A percentile compares a stretch with the other conserved stretches of the same genome.
These are phyloP conservation scores for Carduelis carduelis DNA, from an alignment of 2,797 vertebrate species.

Conservation along the genomic window DNA sequence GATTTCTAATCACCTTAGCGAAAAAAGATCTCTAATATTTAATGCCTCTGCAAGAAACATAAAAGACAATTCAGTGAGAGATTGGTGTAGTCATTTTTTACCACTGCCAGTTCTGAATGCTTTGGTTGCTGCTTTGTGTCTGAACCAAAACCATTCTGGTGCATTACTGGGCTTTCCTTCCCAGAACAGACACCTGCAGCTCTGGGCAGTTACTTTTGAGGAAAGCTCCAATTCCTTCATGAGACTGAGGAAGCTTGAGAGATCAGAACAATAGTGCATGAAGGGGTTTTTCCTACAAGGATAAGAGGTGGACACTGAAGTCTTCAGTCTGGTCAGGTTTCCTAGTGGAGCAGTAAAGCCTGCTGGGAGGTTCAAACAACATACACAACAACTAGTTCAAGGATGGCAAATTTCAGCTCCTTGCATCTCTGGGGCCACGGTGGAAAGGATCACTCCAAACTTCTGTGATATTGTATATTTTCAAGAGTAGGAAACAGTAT, in stretches of 20 bases:
- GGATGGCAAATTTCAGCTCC: background rate
- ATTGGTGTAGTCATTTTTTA: background rate
- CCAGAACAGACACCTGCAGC: background rate
- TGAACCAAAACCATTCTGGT: background rate
- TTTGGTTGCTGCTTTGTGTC: background rate
- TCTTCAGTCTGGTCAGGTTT: background rate
- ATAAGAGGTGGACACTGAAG: background rate
- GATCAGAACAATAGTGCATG: background rate
- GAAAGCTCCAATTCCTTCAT: background rate
- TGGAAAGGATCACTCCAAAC: background rate
- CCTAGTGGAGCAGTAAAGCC: background rate
- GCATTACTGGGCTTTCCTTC: background rate
- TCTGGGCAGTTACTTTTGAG: background rate
- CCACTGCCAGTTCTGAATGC: background rate
- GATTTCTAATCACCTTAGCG: background rate
- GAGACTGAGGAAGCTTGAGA: background rate
- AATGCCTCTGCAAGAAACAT: background rate
- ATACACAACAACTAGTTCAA: background rate
- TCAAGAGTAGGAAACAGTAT: background rate
- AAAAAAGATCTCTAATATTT: background rate
- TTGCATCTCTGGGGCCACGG: background rate
- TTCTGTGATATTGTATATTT: background rate
- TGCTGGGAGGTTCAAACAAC: background rate
- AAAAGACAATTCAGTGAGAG: background rate
- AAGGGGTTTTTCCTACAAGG: background rate